Conservation (phyloP, 2,113 vertebrate species). For the Tychaedon coryphoeus region DNA sequence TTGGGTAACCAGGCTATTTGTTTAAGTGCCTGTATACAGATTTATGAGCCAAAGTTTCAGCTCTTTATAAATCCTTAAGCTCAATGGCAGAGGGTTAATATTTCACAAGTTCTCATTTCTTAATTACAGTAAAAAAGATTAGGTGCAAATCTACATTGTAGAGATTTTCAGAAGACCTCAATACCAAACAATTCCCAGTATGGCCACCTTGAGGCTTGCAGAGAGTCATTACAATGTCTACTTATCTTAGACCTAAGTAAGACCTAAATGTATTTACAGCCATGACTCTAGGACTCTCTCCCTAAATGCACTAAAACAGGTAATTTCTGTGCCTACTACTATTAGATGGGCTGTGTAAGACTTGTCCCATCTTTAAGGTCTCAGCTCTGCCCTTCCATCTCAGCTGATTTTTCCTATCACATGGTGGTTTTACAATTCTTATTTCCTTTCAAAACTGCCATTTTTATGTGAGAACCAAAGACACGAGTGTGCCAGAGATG, state of each 20-base stretch:
- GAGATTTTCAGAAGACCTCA: not conserved
- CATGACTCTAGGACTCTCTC: not conserved
- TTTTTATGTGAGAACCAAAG: not conserved
- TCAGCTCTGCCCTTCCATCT: not conserved
- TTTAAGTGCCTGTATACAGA: constrained; percentile 41
- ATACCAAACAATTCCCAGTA: not conserved
- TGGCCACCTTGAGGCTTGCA: not conserved
- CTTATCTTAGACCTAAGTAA: not conserved
- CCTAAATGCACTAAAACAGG: not conserved
- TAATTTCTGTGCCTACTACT: not conserved
- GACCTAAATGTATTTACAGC: not conserved
- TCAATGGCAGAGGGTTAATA: not conserved
- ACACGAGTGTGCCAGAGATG: not conserved
- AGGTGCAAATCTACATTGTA: not conserved
- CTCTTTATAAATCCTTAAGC: constrained; percentile 26
- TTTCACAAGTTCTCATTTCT: not conserved
- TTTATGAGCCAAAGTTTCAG: constrained; percentile 25
- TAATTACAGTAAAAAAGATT: not conserved
- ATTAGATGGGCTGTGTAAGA: not conserved
- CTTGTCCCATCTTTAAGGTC: not conserved
- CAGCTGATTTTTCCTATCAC: not conserved
- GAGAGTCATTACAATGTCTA: not conserved
- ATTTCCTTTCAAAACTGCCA: not conserved
- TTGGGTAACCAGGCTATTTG: constrained; percentile 35
- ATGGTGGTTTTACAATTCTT: not conserved